Evolutionary conservation across 2,113 vertebrate species (phyloP).

Genomic region (Anseranas semipalmata): DNA sequence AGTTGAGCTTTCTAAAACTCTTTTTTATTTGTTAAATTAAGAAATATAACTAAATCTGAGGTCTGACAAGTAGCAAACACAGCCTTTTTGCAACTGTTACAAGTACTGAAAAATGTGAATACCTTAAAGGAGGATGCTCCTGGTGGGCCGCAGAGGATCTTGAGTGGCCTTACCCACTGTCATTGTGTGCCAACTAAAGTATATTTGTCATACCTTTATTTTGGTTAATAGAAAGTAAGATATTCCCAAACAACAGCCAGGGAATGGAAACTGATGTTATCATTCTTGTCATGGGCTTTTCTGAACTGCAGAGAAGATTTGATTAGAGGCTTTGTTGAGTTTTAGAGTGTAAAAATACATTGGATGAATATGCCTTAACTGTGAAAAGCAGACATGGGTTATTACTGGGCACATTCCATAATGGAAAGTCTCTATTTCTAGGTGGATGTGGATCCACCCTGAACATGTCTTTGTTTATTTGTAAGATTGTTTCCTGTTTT

Average conservation of each 20-base stretch:
- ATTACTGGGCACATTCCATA: constrained; percentile 14
- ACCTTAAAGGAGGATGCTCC: background rate
- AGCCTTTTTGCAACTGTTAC: background rate
- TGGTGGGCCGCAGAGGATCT: background rate
- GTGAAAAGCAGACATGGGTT: constrained; percentile 23
- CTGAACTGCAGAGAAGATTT: background rate
- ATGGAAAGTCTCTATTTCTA: constrained; percentile 41
- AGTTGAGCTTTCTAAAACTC: background rate
- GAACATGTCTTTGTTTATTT: constrained; percentile 66
- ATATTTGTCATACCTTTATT: constrained; percentile 1
- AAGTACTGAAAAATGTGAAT: background rate
- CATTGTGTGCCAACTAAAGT: background rate
- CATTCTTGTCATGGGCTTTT: background rate
- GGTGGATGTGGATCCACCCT: constrained; percentile 32
- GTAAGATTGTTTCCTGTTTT: constrained; percentile 64
- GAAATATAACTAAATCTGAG: background rate
- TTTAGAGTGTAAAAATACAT: background rate
- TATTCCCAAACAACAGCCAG: background rate
- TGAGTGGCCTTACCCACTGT: background rate
- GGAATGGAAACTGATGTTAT: background rate
- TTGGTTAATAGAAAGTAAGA: background rate
- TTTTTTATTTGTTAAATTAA: background rate
- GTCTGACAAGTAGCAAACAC: background rate
- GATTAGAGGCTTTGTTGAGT: background rate
- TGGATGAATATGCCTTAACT: background rate